Conservation (phyloP, 2,888 invertebrate genomes). For the Dicranocentrus wangi region DNA sequence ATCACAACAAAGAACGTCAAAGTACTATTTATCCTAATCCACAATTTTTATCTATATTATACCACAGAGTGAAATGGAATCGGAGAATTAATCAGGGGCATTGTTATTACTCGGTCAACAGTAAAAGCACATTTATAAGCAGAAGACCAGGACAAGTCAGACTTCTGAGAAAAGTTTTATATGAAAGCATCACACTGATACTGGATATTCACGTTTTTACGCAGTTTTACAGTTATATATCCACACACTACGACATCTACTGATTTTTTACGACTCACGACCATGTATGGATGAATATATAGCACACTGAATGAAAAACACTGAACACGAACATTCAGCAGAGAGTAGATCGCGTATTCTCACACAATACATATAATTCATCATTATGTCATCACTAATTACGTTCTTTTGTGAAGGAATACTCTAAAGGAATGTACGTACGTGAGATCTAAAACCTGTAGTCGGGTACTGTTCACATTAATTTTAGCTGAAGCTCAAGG, state of each 20-base stretch:
- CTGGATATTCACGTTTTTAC: background rate
- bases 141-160: conserved; percentile 14
- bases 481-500: too few species aligned
- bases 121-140: conserved; percentile 17
- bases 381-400: conserved; percentile 4
- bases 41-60: background rate
- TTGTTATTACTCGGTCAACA: background rate
- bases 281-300: background rate
- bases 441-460: too few species aligned
- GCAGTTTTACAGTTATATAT: background rate
- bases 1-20: conserved; percentile 12
- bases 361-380: conserved; percentile 3
- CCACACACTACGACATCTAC: background rate
- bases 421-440: too few species aligned
- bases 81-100: background rate
- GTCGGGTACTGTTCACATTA: too few species aligned
- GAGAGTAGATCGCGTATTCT: background rate
- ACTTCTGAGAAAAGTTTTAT: conserved; percentile 14
- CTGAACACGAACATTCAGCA: background rate
- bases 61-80: conserved; percentile 1
- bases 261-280: background rate
- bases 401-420: conserved; percentile 11
- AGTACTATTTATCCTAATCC: too few species aligned
- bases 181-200: conserved; percentile 20
- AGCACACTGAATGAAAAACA: conserved; percentile 3